phyloP scores from a whole-genome alignment of 2,888 invertebrate species.

The Sipha maydis region DNA sequence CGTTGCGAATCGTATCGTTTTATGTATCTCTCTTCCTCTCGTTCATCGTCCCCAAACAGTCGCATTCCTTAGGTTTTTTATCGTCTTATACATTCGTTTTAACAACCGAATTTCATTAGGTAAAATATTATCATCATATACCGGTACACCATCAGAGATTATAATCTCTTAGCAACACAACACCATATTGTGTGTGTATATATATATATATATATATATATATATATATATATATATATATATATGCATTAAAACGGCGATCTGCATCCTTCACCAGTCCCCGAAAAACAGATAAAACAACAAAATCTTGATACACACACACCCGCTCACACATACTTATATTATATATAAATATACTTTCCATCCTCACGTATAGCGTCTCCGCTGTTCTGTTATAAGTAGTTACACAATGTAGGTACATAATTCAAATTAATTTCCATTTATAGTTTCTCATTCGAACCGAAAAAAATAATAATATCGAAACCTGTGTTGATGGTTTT shows the following conservation, averaged over 20 bases:
- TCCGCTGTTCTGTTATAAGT: background rate
- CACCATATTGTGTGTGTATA: background rate
- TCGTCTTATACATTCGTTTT: slow-evolving; percentile 15
- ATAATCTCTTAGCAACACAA: slow-evolving; percentile 35
- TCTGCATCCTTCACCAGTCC: slow-evolving; percentile 28
- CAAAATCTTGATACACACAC: slow-evolving; percentile 4
- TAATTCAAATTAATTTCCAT: background rate
- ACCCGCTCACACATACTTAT: too few relatives aligned
- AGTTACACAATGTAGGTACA: background rate
- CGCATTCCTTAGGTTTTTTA: slow-evolving; percentile 28
- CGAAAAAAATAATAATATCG: too few relatives aligned
- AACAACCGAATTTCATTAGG: slow-evolving; percentile 56
- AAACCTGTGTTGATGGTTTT: too few relatives aligned
- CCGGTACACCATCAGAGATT: slow-evolving; percentile 37
- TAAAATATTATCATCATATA: slow-evolving; percentile 26
- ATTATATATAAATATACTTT: background rate
- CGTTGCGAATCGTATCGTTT: slow-evolving; percentile 51
- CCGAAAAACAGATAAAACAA: slow-evolving; percentile 24
- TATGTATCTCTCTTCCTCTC: slow-evolving; percentile 30
- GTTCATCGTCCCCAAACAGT: background rate
- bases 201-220: background rate
- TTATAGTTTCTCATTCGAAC: too few relatives aligned
- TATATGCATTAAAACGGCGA: slow-evolving; percentile 10
- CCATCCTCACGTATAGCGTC: slow-evolving; percentile 23
- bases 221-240: background rate